phyloP scores from a whole-genome alignment of 92 coral and sea anemone genomes.

The Zoanthus gigantus region DNA sequence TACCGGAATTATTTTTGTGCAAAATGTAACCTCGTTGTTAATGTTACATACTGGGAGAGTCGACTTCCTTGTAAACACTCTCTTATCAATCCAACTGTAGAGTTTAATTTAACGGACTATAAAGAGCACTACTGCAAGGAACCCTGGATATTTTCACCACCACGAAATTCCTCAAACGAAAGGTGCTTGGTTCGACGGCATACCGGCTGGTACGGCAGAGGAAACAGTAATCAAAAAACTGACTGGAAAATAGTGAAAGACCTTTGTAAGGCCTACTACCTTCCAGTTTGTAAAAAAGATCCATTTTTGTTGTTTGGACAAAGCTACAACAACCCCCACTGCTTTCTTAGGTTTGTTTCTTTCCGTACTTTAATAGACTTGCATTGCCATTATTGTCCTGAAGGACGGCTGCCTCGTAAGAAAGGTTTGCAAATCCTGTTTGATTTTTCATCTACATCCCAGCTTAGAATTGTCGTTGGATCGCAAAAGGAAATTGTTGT shows the following conservation, averaged over 20 bases:
- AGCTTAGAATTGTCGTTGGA: too few relatives aligned
- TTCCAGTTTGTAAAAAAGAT: not conserved
- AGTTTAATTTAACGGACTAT: not conserved
- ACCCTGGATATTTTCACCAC: not conserved
- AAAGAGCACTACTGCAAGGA: not conserved
- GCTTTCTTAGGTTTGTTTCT: not conserved
- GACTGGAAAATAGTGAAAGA: not conserved
- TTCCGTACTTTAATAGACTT: not conserved
- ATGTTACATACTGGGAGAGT: not conserved
- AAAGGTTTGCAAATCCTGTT: too few relatives aligned
- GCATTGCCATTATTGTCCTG: not conserved
- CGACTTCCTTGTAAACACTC: not conserved
- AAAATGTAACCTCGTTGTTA: not conserved
- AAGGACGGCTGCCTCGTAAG: too few relatives aligned
- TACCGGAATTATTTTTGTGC: constrained; percentile 21
- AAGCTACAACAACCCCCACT: constrained; percentile 15
- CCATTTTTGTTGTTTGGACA: not conserved
- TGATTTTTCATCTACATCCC: not conserved
- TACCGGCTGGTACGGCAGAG: not conserved
- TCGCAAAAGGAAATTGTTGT: too few relatives aligned
- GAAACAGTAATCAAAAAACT: not conserved
- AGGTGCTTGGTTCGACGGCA: not conserved
- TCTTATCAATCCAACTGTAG: not conserved
- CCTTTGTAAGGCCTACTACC: not conserved
- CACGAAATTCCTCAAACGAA: not conserved